phyloP scores from a whole-genome alignment of 1,140 invertebrate species.

The Drosophila tristis region DNA sequence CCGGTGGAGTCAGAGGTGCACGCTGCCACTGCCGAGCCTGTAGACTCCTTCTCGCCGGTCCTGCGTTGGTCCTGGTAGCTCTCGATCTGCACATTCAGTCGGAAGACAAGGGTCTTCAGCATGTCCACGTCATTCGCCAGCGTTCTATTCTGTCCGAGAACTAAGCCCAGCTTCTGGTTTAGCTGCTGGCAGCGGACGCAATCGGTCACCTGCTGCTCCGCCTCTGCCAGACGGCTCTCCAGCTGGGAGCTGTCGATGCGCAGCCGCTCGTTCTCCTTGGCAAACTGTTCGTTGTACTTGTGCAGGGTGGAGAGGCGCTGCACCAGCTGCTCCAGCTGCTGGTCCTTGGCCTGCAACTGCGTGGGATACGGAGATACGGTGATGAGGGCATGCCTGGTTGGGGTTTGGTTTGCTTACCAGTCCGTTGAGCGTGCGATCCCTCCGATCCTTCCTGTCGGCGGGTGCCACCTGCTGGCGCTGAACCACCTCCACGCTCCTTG shows the following conservation, averaged over 20 bases:
- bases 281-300: conserved; percentile 79
- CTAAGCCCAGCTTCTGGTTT: conserved; percentile 72
- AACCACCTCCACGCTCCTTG: conserved; percentile 65
- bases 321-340: conserved; percentile 79
- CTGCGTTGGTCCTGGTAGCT: conserved; percentile 87
- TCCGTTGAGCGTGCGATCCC: conserved; percentile 61
- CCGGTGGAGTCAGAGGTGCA: background rate
- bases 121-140: conserved; percentile 87
- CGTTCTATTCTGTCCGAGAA: conserved; percentile 85
- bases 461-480: conserved; percentile 31
- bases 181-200: conserved; percentile 82
- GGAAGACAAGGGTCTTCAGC: conserved; percentile 88
- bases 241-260: conserved; percentile 45
- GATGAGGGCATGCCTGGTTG: background rate
- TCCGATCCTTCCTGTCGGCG: conserved; percentile 41
- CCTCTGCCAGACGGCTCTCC: conserved; percentile 54
- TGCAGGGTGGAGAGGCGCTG: conserved; percentile 72
- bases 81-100: conserved; percentile 88
- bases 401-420: conserved; percentile 48
- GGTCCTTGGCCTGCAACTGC: conserved; percentile 80
- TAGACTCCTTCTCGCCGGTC: conserved; percentile 28
- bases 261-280: conserved; percentile 74
- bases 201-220: conserved; percentile 49
- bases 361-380: background rate
- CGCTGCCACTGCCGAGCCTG: conserved; percentile 11